Conservation (phyloP, 2,888 invertebrate genomes). For the Mesoligia furuncula region DNA sequence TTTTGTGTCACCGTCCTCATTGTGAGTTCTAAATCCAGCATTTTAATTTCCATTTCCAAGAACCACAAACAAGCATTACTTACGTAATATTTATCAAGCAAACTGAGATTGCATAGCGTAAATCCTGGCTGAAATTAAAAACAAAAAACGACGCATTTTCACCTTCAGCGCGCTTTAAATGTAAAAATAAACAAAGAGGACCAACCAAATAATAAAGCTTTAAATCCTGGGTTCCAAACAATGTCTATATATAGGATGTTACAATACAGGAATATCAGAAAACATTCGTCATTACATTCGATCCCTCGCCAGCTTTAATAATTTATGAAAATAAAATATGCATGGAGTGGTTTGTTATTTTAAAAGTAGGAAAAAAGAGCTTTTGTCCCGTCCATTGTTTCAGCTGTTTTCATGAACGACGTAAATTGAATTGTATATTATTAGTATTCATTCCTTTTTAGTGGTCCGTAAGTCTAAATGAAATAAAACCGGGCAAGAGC, state of each 20-base stretch:
- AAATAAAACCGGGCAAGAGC: too few relatives aligned
- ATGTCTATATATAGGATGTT: not conserved
- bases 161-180: slow-evolving; percentile 26
- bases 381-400: slow-evolving; percentile 15
- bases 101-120: slow-evolving; percentile 29
- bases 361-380: slow-evolving; percentile 9
- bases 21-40: not conserved
- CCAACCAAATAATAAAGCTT: slow-evolving; percentile 31
- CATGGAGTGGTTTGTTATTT: slow-evolving; percentile 20
- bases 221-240: slow-evolving; percentile 18
- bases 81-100: not conserved
- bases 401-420: not conserved
- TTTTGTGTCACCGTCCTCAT: not conserved
- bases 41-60: slow-evolving; percentile 21
- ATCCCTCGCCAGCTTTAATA: slow-evolving; percentile 28
- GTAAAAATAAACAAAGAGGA: slow-evolving; percentile 34
- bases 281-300: slow-evolving; percentile 45
- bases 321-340: slow-evolving; percentile 36
- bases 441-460: not conserved
- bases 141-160: slow-evolving; percentile 20
- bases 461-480: not conserved
- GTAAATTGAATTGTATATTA: slow-evolving; percentile 9
- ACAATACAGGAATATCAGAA: slow-evolving; percentile 37
- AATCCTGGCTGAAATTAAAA: slow-evolving; percentile 36
- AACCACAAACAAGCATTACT: slow-evolving; percentile 11